phyloP scores from a whole-genome alignment of 2,888 invertebrate genomes.

The Parasteatoda lunata region DNA sequence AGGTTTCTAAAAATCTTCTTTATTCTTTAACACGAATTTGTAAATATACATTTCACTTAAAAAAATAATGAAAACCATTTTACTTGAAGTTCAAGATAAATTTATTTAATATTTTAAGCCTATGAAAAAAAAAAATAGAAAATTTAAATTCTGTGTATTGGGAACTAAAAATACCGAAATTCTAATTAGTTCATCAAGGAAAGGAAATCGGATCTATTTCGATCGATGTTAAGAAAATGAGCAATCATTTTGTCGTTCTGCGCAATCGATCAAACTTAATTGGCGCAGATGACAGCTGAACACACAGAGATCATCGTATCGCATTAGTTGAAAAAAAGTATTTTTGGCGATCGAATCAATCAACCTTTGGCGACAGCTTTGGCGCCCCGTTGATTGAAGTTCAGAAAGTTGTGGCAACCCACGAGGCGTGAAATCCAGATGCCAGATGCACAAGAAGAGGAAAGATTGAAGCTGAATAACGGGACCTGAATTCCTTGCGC shows the following conservation, averaged over 20 bases:
- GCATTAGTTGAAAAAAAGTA: slow-evolving; percentile 5
- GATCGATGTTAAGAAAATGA: background rate
- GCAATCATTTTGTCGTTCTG: slow-evolving; percentile 44
- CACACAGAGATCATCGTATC: slow-evolving; percentile 51
- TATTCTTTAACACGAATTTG: too few species aligned
- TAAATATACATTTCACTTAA: too few species aligned
- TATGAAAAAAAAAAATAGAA: too few species aligned
- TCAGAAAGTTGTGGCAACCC: slow-evolving; percentile 56
- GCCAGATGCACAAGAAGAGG: slow-evolving; percentile 65
- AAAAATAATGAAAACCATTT: too few species aligned
- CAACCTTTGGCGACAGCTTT: slow-evolving; percentile 46
- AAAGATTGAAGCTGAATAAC: slow-evolving; percentile 65
- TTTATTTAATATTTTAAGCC: too few species aligned
- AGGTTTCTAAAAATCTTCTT: too few species aligned
- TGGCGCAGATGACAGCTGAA: slow-evolving; percentile 55
- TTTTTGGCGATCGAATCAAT: slow-evolving; percentile 37
- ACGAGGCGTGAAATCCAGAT: slow-evolving; percentile 66
- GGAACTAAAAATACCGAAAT: background rate
- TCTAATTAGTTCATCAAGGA: background rate
- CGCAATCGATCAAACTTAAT: slow-evolving; percentile 53
- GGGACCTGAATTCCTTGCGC: slow-evolving; percentile 40
- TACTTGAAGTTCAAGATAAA: too few species aligned
- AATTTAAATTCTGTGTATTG: too few species aligned
- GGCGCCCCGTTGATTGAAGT: slow-evolving; percentile 58
- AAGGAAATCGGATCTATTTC: slow-evolving; percentile 7